Evolutionary conservation across 2,888 invertebrate species (phyloP).

Genomic region (Eustalomyia histrio): DNA sequence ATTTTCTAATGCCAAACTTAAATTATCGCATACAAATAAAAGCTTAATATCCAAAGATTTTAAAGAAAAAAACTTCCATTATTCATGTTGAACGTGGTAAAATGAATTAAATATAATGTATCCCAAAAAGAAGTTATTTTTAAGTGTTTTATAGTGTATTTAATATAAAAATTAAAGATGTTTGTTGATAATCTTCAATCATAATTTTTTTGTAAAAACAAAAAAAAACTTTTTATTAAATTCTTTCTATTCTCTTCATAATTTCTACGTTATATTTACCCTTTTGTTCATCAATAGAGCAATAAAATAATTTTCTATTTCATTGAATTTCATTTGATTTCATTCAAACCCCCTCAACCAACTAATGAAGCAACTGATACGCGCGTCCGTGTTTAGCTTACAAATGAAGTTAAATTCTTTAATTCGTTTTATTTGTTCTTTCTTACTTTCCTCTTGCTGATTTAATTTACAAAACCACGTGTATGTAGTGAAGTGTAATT

Average conservation of each 20-base stretch:
- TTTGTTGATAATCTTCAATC: not conserved
- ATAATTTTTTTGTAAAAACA: not conserved
- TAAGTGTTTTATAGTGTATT: too few relatives aligned
- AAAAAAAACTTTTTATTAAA: not conserved
- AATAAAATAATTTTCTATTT: slow-evolving; percentile 63
- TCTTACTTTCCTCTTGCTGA: slow-evolving; percentile 22
- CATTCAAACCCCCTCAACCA: slow-evolving; percentile 30
- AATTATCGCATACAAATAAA: too few relatives aligned
- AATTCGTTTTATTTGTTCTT: slow-evolving; percentile 51
- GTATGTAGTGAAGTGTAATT: slow-evolving; percentile 2
- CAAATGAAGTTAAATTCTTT: slow-evolving; percentile 58
- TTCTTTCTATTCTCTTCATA: slow-evolving; percentile 8
- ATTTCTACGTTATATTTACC: slow-evolving; percentile 46
- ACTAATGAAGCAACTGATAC: slow-evolving; percentile 63
- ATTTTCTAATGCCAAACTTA: too few relatives aligned
- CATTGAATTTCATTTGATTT: slow-evolving; percentile 46
- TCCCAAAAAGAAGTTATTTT: too few relatives aligned
- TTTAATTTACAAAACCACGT: slow-evolving; percentile 50
- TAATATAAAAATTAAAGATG: too few relatives aligned
- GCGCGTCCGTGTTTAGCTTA: slow-evolving; percentile 59
- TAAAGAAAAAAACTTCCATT: too few relatives aligned
- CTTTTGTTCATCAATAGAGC: slow-evolving; percentile 40
- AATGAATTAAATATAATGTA: too few relatives aligned
- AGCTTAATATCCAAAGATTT: too few relatives aligned
- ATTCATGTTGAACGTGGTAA: too few relatives aligned